Evolutionary conservation across 1,140 invertebrate genomes (phyloP).

Genomic region (Physella acuta): DNA sequence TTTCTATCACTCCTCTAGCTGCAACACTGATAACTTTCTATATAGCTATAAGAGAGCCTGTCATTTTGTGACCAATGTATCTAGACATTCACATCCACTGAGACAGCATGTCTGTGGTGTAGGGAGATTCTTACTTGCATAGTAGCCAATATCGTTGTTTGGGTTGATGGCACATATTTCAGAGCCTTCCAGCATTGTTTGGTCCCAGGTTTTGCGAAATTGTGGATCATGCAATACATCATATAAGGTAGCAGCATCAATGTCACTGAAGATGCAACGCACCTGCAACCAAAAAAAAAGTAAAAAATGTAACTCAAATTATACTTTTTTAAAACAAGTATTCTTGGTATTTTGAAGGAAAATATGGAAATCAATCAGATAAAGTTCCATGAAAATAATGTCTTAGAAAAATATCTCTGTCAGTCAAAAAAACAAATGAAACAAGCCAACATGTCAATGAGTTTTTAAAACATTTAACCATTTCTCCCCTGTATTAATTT

Average conservation of each 20-base stretch:
- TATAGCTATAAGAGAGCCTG: too few relatives aligned
- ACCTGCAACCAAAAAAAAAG: slow-evolving; percentile 61
- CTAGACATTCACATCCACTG: too few relatives aligned
- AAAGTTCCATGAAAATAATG: background rate
- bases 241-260: slow-evolving; percentile 75
- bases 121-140: slow-evolving; percentile 83
- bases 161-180: slow-evolving; percentile 88
- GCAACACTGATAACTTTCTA: too few relatives aligned
- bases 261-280: slow-evolving; percentile 74
- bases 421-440: too few relatives aligned
- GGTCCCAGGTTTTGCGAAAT: slow-evolving; percentile 86
- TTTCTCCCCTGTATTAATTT: too few relatives aligned
- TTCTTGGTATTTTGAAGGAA: background rate
- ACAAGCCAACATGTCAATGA: too few relatives aligned
- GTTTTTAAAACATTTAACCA: too few relatives aligned
- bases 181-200: slow-evolving; percentile 79
- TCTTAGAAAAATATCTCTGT: background rate
- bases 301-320: background rate
- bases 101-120: too few relatives aligned
- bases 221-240: slow-evolving; percentile 88
- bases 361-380: background rate
- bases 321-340: background rate
- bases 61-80: too few relatives aligned
- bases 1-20: too few relatives aligned
- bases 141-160: slow-evolving; percentile 91